Percentiles rank a stretch among this genome's conserved stretches.
phyloP scores from a whole-genome alignment of 1,140 invertebrate genomes.

The Sycophaga agraensis region DNA sequence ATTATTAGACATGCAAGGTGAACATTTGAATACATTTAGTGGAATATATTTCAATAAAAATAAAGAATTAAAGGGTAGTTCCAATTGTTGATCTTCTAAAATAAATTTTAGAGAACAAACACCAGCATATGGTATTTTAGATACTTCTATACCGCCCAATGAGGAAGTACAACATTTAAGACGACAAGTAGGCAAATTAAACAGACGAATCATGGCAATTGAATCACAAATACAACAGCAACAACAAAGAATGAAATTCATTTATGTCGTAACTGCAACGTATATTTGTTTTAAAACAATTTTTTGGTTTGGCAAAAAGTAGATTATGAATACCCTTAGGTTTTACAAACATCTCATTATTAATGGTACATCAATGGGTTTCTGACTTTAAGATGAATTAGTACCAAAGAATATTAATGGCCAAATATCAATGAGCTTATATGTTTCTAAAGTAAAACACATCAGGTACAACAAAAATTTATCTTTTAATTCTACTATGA shows the following conservation, averaged over 20 bases:
- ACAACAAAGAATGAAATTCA: constrained; percentile 78
- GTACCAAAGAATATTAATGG: constrained; percentile 5
- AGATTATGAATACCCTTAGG: background rate
- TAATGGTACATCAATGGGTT: constrained; percentile 1
- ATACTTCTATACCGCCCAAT: constrained; percentile 68
- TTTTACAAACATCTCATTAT: constrained; percentile 1
- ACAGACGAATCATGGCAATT: constrained; percentile 79
- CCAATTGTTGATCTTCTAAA: too few relatives aligned
- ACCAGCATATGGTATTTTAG: constrained; percentile 60
- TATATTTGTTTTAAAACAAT: constrained; percentile 85
- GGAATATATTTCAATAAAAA: too few relatives aligned
- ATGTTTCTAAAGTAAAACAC: background rate
- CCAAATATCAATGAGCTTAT: background rate
- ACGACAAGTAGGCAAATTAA: constrained; percentile 79
- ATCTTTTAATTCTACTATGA: constrained; percentile 6
- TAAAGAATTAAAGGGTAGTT: too few relatives aligned
- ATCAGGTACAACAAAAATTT: background rate
- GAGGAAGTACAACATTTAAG: constrained; percentile 82
- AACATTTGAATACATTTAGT: background rate
- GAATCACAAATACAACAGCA: constrained; percentile 79
- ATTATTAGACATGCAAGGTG: constrained; percentile 47
- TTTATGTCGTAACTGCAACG: constrained; percentile 77
- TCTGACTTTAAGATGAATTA: background rate
- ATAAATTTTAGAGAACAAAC: constrained; percentile 62
- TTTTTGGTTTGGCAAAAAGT: constrained; percentile 75